Conservation (phyloP, 1,140 invertebrate species). For the Piezodorus guildinii region DNA sequence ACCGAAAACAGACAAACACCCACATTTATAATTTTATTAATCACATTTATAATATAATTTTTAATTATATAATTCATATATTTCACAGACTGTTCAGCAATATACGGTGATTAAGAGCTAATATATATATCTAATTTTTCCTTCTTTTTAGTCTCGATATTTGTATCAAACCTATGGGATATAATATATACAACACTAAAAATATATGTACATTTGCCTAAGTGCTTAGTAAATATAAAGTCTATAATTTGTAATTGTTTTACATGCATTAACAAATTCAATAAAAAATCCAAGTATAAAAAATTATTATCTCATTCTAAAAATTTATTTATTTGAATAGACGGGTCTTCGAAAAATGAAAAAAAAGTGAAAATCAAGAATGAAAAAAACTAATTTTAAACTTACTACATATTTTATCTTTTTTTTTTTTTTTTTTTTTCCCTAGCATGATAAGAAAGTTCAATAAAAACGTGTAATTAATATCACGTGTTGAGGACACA, state of each 20-base stretch:
- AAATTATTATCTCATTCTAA: conserved; percentile 5
- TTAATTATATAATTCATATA: too few relatives aligned
- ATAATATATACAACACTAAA: conserved; percentile 20
- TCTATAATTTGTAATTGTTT: conserved; percentile 18
- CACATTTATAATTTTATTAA: too few relatives aligned
- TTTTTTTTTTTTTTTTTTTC: conserved; percentile 10
- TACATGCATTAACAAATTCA: conserved; percentile 8
- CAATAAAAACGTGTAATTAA: neutral
- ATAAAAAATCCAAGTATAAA: conserved; percentile 9
- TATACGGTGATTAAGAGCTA: too few relatives aligned
- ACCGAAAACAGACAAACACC: too few relatives aligned
- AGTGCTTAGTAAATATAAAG: conserved; percentile 21
- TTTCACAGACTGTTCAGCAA: too few relatives aligned
- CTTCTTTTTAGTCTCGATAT: conserved; percentile 10
- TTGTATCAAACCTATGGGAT: conserved; percentile 18
- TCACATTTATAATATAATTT: too few relatives aligned
- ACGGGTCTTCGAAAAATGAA: neutral
- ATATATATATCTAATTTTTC: conserved; percentile 9
- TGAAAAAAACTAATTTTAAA: too few relatives aligned
- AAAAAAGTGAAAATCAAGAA: neutral
- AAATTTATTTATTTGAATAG: neutral
- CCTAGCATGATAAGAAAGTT: conserved; percentile 19
- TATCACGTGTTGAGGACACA: conserved; percentile 8
- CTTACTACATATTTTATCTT: neutral
- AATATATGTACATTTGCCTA: conserved; percentile 12